Percentiles rank a stretch among this genome's conserved stretches.
These are phyloP conservation scores for Montipora efflorescens DNA, from an alignment of 64 coral and sea anemone species.

Conservation along the genomic window DNA sequence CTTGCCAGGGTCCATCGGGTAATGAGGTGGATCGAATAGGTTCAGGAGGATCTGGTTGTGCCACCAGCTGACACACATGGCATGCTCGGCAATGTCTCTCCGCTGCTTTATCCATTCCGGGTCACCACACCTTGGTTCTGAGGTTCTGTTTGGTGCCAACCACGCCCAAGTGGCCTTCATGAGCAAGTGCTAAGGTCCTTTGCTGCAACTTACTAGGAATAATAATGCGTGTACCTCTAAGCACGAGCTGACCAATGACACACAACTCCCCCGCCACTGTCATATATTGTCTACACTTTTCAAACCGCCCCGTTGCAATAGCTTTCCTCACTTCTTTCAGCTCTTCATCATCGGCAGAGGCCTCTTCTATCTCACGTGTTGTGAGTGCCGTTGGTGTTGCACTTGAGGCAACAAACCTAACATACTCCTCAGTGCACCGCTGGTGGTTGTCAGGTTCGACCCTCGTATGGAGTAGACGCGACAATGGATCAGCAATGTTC, in stretches of 20 bases:
- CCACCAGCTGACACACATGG: conserved; percentile 58
- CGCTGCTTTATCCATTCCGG: conserved; percentile 53
- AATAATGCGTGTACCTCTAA: too few species aligned
- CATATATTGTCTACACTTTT: conserved; percentile 45
- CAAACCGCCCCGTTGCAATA: conserved; percentile 33
- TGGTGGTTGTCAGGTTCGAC: conserved; percentile 15
- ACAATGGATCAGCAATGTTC: conserved; percentile 51
- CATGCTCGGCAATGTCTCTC: conserved; percentile 63
- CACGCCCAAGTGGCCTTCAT: neutral
- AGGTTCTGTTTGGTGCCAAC: conserved; percentile 48
- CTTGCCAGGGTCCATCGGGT: conserved; percentile 44
- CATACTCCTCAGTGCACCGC: conserved; percentile 34
- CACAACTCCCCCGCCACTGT: conserved; percentile 23
- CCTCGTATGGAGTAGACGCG: neutral
- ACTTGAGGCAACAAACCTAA: conserved; percentile 48
- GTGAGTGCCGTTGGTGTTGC: conserved; percentile 58
- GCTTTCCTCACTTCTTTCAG: conserved; percentile 41
- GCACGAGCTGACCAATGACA: too few species aligned
- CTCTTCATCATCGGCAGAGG: conserved; percentile 50
- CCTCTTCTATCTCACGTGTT: conserved; percentile 55
- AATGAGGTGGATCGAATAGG: conserved; percentile 37
- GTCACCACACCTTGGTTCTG: conserved; percentile 63
- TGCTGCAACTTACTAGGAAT: too few species aligned
- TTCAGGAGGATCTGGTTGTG: conserved; percentile 35
- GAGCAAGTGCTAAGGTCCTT: too few species aligned